These are phyloP conservation scores for Sakesphorus luctuosus DNA, from an alignment of 2,113 vertebrate genomes.

Conservation along the genomic window DNA sequence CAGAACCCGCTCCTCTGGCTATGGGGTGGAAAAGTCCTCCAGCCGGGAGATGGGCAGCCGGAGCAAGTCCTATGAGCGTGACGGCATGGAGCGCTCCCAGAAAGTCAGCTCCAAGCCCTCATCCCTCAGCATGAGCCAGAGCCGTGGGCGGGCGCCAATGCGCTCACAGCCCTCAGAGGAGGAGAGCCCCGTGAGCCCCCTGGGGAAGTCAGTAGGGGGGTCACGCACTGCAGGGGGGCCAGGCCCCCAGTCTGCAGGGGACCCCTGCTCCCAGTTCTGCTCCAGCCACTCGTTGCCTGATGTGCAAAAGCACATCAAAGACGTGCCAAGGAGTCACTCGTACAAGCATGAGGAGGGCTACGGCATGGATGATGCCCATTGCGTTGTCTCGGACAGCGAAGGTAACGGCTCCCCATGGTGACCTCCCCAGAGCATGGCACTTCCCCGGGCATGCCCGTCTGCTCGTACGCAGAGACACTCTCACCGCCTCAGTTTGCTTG, in stretches of 20 bases:
- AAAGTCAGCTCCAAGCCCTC: slow-evolving; percentile 82
- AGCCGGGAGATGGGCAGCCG: slow-evolving; percentile 83
- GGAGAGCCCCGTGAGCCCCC: slow-evolving; percentile 92
- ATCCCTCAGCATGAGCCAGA: slow-evolving; percentile 78
- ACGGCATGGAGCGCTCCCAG: slow-evolving; percentile 87
- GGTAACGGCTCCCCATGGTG: slow-evolving; percentile 92
- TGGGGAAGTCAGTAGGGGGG: slow-evolving; percentile 86
- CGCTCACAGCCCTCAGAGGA: slow-evolving; percentile 93
- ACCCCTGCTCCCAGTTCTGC: slow-evolving; percentile 92
- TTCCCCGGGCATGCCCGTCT: slow-evolving; percentile 38
- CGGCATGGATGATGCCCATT: slow-evolving; percentile 95
- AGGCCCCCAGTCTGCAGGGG: slow-evolving; percentile 77
- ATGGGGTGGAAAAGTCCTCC: slow-evolving; percentile 91
- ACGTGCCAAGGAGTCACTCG: slow-evolving; percentile 91
- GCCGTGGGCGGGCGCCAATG: slow-evolving; percentile 87
- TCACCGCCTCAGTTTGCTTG: slow-evolving; percentile 69
- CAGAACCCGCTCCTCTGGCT: slow-evolving; percentile 88
- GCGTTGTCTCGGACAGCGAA: slow-evolving; percentile 99
- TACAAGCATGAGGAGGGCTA: slow-evolving; percentile 97
- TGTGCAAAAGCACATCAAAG: slow-evolving; percentile 95
- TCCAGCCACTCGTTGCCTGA: slow-evolving; percentile 99
- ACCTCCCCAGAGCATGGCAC: slow-evolving; percentile 75
- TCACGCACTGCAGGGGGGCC: slow-evolving; percentile 79
- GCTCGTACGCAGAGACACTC: slow-evolving; percentile 59
- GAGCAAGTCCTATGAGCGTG: slow-evolving; percentile 93